phyloP scores from a whole-genome alignment of 2,888 invertebrate genomes.

The Tenthredo distinguenda region DNA sequence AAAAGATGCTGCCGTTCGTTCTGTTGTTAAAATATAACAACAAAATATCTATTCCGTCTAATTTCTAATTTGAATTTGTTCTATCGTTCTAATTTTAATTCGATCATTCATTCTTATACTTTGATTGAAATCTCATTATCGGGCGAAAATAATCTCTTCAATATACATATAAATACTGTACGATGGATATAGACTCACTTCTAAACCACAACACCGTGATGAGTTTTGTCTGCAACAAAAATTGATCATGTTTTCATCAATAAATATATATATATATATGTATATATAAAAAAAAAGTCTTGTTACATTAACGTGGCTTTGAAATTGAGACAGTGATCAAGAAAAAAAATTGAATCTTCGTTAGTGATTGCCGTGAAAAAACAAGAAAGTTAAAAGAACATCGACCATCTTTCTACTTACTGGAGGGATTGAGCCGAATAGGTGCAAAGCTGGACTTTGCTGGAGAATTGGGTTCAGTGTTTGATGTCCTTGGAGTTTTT shows the following conservation, averaged over 20 bases:
- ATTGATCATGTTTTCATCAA: slow-evolving; percentile 40
- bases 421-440: slow-evolving; percentile 17
- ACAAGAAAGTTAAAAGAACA: neutral
- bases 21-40: neutral
- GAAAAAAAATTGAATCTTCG: neutral
- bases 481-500: slow-evolving; percentile 3
- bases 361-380: neutral
- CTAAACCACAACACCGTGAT: slow-evolving; percentile 73
- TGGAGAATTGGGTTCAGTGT: slow-evolving; percentile 11
- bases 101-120: neutral
- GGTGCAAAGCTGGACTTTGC: slow-evolving; percentile 14
- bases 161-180: slow-evolving; percentile 38
- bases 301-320: neutral
- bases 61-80: neutral
- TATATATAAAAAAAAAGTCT: too few relatives aligned
- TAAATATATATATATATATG: too few relatives aligned
- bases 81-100: neutral
- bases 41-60: neutral
- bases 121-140: neutral
- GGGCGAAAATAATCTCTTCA: neutral
- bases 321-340: neutral
- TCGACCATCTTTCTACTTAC: neutral
- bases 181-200: slow-evolving; percentile 29
- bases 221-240: slow-evolving; percentile 72
- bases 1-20: neutral